Conservation (phyloP, 2,888 invertebrate species). For the Nomada hirtipes region DNA sequence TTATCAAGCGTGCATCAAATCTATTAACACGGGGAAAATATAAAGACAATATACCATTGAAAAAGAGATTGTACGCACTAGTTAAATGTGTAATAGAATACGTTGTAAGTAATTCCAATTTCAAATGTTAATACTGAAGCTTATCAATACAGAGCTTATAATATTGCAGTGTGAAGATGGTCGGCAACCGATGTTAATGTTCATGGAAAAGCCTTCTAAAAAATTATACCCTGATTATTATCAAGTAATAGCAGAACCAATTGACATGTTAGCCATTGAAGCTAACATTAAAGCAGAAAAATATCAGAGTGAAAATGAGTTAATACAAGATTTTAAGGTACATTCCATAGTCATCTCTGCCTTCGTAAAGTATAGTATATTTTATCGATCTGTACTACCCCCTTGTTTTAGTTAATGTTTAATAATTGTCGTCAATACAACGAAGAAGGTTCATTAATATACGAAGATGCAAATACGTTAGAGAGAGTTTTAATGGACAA, state of each 20-base stretch:
- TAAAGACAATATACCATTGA: slow-evolving; percentile 88
- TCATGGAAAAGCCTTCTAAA: slow-evolving; percentile 98
- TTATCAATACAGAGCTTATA: slow-evolving; percentile 38
- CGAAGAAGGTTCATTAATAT: slow-evolving; percentile 97
- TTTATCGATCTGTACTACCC: not conserved
- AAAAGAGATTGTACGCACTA: slow-evolving; percentile 92
- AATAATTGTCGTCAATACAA: slow-evolving; percentile 98
- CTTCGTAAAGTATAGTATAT: slow-evolving; percentile 9
- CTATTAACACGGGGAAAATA: slow-evolving; percentile 84
- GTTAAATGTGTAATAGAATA: slow-evolving; percentile 91
- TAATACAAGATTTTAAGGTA: slow-evolving; percentile 87
- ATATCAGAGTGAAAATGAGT: slow-evolving; percentile 87
- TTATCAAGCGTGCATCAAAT: slow-evolving; percentile 82
- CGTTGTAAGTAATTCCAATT: slow-evolving; percentile 85
- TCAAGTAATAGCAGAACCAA: slow-evolving; percentile 96
- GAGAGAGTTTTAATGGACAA: slow-evolving; percentile 94
- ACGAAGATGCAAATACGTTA: slow-evolving; percentile 95
- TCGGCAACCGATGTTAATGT: slow-evolving; percentile 94
- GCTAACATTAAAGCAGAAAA: slow-evolving; percentile 92
- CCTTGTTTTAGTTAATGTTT: slow-evolving; percentile 92
- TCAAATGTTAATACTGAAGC: slow-evolving; percentile 3
- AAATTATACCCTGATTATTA: slow-evolving; percentile 98
- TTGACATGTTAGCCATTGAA: slow-evolving; percentile 97
- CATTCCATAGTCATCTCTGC: not conserved
- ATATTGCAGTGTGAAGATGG: slow-evolving; percentile 89